A percentile compares a stretch with the other conserved stretches of the same genome.
These are phyloP conservation scores for Bergia sp. DNA, from an alignment of 92 coral and sea anemone genomes.

Conservation along the genomic window DNA sequence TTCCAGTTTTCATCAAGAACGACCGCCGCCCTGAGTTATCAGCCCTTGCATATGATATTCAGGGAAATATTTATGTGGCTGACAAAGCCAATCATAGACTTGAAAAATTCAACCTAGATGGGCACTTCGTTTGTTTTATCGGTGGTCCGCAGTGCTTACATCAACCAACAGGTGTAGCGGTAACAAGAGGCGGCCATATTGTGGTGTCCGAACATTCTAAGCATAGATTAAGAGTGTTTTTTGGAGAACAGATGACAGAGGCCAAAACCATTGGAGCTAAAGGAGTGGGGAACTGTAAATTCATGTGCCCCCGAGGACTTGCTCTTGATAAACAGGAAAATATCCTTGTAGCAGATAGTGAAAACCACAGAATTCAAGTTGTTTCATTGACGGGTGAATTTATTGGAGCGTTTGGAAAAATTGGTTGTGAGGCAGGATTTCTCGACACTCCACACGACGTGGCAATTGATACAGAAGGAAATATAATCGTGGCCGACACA, in stretches of 20 bases:
- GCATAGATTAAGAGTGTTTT: conserved; percentile 79
- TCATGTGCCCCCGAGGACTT: conserved; percentile 85
- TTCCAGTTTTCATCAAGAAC: conserved; percentile 85
- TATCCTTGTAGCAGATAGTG: conserved; percentile 88
- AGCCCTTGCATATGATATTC: conserved; percentile 71
- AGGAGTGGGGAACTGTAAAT: conserved; percentile 89
- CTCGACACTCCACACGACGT: conserved; percentile 92
- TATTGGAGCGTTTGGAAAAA: conserved; percentile 79
- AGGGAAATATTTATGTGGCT: conserved; percentile 74
- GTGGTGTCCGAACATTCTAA: conserved; percentile 81
- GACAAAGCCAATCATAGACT: conserved; percentile 91
- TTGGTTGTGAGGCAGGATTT: conserved; percentile 80
- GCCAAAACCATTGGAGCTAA: conserved; percentile 65
- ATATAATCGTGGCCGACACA: conserved; percentile 86
- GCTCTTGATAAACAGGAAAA: conserved; percentile 79
- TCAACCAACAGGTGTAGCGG: conserved; percentile 83
- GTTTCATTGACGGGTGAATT: conserved; percentile 71
- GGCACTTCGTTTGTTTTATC: conserved; percentile 81
- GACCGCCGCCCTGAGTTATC: conserved; percentile 91
- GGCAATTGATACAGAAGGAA: conserved; percentile 69
- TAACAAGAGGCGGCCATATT: conserved; percentile 80
- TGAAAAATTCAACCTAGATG: conserved; percentile 82
- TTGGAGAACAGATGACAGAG: conserved; percentile 57
- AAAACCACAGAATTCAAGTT: conserved; percentile 89
- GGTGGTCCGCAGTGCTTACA: conserved; percentile 79